Conservation (phyloP, 2,113 vertebrate genomes). For the Calonectris borealis region DNA sequence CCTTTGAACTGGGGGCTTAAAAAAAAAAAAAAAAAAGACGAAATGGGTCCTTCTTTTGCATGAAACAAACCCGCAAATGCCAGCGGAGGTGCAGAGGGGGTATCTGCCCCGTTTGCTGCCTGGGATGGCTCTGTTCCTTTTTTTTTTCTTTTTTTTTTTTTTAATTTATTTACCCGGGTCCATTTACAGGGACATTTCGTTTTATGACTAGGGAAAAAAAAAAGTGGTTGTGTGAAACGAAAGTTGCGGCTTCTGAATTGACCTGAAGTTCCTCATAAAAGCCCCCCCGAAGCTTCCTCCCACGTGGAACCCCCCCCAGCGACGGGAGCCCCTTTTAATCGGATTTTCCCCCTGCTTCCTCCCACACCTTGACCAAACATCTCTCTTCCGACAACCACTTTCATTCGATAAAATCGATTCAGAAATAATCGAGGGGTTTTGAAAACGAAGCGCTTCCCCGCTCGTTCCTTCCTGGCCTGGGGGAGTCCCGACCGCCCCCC, state of each 20-base stretch:
- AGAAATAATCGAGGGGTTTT: not conserved
- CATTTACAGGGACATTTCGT: too few relatives aligned
- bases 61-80: not conserved
- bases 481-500: not conserved
- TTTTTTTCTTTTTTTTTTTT: not conserved
- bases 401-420: not conserved
- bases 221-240: too few relatives aligned
- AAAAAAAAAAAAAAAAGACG: not conserved
- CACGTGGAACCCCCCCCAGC: too few relatives aligned
- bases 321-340: not conserved
- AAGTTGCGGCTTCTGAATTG: too few relatives aligned
- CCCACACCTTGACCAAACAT: not conserved
- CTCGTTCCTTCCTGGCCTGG: not conserved
- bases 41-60: not conserved
- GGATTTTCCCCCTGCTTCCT: not conserved
- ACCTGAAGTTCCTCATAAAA: too few relatives aligned
- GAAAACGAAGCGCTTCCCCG: not conserved
- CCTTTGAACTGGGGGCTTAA: conserved; percentile 58
- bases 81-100: not conserved
- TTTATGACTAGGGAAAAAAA: too few relatives aligned
- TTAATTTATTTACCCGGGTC: too few relatives aligned
- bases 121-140: not conserved
- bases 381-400: not conserved
- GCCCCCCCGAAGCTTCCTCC: too few relatives aligned
- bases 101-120: not conserved